These are phyloP conservation scores for Amblyopsis rosae DNA, from an alignment of 2,113 vertebrate species.

Conservation along the genomic window DNA sequence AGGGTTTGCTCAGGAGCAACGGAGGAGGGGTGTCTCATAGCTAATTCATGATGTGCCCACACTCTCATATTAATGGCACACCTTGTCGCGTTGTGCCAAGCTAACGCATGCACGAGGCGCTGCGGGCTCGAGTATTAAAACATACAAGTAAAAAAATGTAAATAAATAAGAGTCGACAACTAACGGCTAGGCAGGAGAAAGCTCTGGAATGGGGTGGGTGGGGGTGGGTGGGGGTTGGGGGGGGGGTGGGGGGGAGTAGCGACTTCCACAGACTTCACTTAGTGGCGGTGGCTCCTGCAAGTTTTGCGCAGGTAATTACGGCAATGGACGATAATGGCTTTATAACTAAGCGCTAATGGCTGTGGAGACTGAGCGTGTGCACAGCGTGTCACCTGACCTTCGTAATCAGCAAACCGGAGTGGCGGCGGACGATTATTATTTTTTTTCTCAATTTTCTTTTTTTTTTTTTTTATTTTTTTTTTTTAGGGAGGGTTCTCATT, in stretches of 20 bases:
- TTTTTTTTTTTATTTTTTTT: background rate
- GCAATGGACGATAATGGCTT: conserved; percentile 70
- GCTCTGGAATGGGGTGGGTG: background rate
- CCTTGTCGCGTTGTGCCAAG: conserved; percentile 60
- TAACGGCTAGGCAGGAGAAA: background rate
- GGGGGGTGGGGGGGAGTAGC: conserved; percentile 6
- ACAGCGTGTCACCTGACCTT: conserved; percentile 61
- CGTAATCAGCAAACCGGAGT: conserved; percentile 34
- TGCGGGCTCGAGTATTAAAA: conserved; percentile 54
- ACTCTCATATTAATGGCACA: conserved; percentile 76
- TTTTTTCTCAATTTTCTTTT: background rate
- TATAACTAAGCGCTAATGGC: conserved; percentile 66
- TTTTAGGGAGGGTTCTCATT: too few relatives aligned
- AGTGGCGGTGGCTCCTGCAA: conserved; percentile 25
- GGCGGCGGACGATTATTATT: background rate
- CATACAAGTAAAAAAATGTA: background rate
- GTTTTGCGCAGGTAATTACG: conserved; percentile 62
- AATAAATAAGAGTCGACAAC: background rate
- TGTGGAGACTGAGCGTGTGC: conserved; percentile 47
- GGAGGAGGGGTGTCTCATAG: conserved; percentile 34
- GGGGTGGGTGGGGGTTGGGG: background rate
- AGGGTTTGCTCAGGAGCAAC: conserved; percentile 10
- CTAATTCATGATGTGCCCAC: conserved; percentile 69
- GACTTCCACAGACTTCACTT: conserved; percentile 45
- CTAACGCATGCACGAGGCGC: conserved; percentile 70